Base-by-base conservation (phyloP, 2,888 invertebrate species). In the Tenthredo livida region DNA sequence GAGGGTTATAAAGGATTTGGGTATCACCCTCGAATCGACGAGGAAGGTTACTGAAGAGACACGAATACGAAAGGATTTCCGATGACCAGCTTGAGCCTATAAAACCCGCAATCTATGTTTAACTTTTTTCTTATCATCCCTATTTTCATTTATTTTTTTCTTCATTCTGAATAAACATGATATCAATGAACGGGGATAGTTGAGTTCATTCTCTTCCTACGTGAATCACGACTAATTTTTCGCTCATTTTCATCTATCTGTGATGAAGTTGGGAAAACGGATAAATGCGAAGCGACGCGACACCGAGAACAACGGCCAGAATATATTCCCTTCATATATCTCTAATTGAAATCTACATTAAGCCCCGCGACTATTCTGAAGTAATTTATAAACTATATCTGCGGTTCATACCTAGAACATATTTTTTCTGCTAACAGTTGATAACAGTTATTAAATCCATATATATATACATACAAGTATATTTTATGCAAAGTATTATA, bases 1-100 rank as follows among this genome's bases (percentile, higher is more conserved):
- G 77, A 54, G 77, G 77, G 77, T 77, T 77, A 54, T 77, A 77
- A 77, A 77, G 77, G 77, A 50, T 77, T 77, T 77, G 77, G 77
- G 77, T 77, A 77, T 77, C 77, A 77, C 77, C 77, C 77, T 54
- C 29, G 33, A 54, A 54, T 77, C 77, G 77, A 54, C 77, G 17
- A 54, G 77, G 29, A 77, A 77, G 43, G 72, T 73, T 43, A 33
- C 61, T 6, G 33, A 33, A 33, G 29, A 15, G 33, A 67, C 67
- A 67, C 33, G 67, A 17, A 67, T 67, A 67, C 67, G 67, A 67
- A 17, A 67, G 67, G 33, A 15, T 33, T 33, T 33, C 12, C 67
- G 67, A 67, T 67, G 67, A 67, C 67, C 67, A 67, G 29, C 33
- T 25, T 67, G 29, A 67, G 29, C 67, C 67, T 33, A 33, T 67